phyloP scores from a whole-genome alignment of 2,113 vertebrate species.

The Epinephelus fuscoguttatus region DNA sequence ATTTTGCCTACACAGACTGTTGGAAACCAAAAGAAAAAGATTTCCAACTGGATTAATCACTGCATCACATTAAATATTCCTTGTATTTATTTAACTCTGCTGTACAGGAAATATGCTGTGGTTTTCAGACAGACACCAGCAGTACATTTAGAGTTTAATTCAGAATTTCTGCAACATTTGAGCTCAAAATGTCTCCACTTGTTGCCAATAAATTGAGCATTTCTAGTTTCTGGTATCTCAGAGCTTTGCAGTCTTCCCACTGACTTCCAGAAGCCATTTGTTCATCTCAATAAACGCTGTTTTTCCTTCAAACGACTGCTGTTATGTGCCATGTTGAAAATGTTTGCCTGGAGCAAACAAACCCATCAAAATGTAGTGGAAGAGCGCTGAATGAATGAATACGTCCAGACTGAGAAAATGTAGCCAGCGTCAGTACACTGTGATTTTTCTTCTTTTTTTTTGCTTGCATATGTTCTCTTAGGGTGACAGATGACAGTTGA shows the following conservation, averaged over 20 bases:
- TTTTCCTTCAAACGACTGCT: slow-evolving; percentile 29
- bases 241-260: background rate
- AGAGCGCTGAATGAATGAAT: slow-evolving; percentile 7
- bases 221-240: background rate
- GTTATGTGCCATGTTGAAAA: slow-evolving; percentile 34
- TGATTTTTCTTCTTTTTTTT: background rate
- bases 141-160: background rate
- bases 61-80: background rate
- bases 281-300: slow-evolving; percentile 8
- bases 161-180: background rate
- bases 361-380: slow-evolving; percentile 17
- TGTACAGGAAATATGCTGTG: background rate
- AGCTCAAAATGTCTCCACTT: background rate
- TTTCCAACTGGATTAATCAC: background rate
- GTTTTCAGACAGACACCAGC: background rate
- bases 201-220: background rate
- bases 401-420: slow-evolving; percentile 27
- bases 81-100: background rate
- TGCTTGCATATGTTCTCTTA: slow-evolving; percentile 21
- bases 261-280: slow-evolving; percentile 8
- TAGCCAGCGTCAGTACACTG: background rate
- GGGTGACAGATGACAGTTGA: slow-evolving; percentile 26
- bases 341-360: slow-evolving; percentile 51
- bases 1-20: too few species aligned
- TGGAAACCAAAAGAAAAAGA: background rate